Percentiles rank a stretch among this genome's conserved stretches.
Evolutionary conservation across 2,888 invertebrate genomes (phyloP).

Genomic region (Drosophila kanekoi): DNA sequence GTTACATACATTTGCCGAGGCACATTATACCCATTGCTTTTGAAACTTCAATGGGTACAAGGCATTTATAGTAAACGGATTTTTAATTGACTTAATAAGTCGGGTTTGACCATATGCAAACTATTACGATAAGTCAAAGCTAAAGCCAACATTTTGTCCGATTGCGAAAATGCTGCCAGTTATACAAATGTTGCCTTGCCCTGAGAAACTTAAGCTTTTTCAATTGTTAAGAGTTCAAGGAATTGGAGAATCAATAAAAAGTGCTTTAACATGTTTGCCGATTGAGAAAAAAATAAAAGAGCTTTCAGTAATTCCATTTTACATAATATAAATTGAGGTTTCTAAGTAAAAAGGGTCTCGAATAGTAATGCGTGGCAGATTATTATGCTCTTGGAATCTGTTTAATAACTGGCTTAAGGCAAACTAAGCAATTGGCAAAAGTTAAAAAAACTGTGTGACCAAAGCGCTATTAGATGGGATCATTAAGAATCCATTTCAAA

Average conservation of each 20-base stretch:
- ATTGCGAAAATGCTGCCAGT: neutral
- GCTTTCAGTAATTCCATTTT: no score
- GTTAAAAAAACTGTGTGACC: neutral
- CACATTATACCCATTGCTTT: no score
- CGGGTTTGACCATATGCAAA: constrained; percentile 2
- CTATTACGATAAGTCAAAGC: constrained; percentile 6
- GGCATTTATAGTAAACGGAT: constrained; percentile 2
- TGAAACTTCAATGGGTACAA: no score
- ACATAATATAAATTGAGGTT: no score
- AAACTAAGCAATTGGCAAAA: neutral
- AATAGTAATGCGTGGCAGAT: neutral
- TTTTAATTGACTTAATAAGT: constrained; percentile 32
- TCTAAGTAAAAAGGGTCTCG: neutral
- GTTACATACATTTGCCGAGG: no score
- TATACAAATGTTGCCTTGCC: constrained; percentile 17
- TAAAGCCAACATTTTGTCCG: neutral
- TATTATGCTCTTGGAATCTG: neutral
- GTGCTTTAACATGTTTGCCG: neutral
- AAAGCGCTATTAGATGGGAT: no score
- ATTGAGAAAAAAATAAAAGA: neutral
- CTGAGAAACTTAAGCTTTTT: neutral
- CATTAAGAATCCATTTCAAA: neutral
- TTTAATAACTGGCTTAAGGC: neutral
- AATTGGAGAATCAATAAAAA: neutral
- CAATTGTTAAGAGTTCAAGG: neutral